These are phyloP conservation scores for Anaspis maculata DNA, from an alignment of 2,888 invertebrate genomes.

Conservation along the genomic window DNA sequence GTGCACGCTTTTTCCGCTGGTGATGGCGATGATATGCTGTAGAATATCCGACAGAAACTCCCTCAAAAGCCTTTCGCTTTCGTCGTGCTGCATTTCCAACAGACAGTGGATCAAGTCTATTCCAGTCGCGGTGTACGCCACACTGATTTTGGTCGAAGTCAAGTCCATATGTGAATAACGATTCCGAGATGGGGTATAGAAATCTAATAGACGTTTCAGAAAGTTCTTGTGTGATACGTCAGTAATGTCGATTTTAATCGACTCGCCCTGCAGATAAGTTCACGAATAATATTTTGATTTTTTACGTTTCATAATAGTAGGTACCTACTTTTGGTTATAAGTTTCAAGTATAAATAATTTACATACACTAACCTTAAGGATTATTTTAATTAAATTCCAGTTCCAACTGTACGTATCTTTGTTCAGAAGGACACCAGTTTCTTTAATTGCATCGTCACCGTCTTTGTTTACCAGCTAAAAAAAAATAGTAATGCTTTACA, in stretches of 20 bases:
- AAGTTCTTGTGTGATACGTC: constrained; percentile 60
- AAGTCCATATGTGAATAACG: constrained; percentile 80
- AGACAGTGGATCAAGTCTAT: constrained; percentile 70
- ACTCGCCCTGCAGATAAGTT: constrained; percentile 28
- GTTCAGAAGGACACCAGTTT: constrained; percentile 70
- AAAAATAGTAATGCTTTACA: constrained; percentile 6
- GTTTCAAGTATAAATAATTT: too few species aligned
- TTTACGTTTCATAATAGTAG: background rate
- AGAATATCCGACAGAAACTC: constrained; percentile 77
- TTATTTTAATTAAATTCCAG: constrained; percentile 82
- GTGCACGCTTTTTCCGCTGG: constrained; percentile 68
- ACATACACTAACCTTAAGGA: constrained; percentile 69
- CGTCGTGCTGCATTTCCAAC: constrained; percentile 35
- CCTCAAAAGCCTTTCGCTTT: constrained; percentile 51
- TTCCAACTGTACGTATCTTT: constrained; percentile 84
- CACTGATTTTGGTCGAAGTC: constrained; percentile 49
- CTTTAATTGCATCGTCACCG: constrained; percentile 58
- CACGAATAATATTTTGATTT: background rate
- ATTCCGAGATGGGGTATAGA: constrained; percentile 80
- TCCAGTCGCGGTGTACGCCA: constrained; percentile 58
- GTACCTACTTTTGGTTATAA: background rate
- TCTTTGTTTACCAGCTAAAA: constrained; percentile 36
- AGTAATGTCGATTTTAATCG: constrained; percentile 43
- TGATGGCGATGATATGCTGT: constrained; percentile 63
- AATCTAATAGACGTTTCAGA: constrained; percentile 69